Evolutionary conservation across 2,888 invertebrate species (phyloP).

Genomic region (Cryptus viduatorius): DNA sequence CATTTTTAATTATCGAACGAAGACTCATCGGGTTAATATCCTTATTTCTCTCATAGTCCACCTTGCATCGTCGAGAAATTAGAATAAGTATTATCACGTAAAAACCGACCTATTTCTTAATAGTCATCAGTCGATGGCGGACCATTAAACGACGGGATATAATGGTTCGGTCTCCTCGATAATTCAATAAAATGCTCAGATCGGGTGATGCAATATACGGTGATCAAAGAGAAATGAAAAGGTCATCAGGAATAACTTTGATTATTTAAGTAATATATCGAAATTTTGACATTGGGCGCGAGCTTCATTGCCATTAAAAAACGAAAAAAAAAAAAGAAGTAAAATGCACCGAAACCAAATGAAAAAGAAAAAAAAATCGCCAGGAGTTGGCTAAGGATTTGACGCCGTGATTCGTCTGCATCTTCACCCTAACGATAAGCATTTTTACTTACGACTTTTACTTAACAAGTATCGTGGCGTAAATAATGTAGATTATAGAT

Average conservation of each 20-base stretch:
- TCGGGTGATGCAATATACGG: slow-evolving; percentile 23
- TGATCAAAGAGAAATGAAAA: slow-evolving; percentile 5
- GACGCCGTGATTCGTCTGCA: slow-evolving; percentile 79
- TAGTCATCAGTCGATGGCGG: slow-evolving; percentile 75
- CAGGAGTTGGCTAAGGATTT: slow-evolving; percentile 48
- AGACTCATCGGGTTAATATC: slow-evolving; percentile 28
- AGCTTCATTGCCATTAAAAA: slow-evolving; percentile 41
- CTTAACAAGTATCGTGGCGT: slow-evolving; percentile 74
- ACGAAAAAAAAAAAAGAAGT: slow-evolving; percentile 11
- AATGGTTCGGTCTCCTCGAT: slow-evolving; percentile 31
- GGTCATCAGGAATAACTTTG: slow-evolving; percentile 25
- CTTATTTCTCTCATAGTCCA: slow-evolving; percentile 75
- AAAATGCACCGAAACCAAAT: slow-evolving; percentile 9
- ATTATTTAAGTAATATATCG: slow-evolving; percentile 24
- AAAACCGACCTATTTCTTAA: slow-evolving; percentile 79
- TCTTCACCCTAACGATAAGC: slow-evolving; percentile 80
- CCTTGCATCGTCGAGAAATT: slow-evolving; percentile 74
- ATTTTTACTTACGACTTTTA: slow-evolving; percentile 83
- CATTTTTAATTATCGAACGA: background rate
- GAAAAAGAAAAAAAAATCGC: slow-evolving; percentile 10
- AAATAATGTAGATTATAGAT: slow-evolving; percentile 67
- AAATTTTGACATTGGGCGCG: slow-evolving; percentile 32
- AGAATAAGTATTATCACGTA: slow-evolving; percentile 77
- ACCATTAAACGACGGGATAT: slow-evolving; percentile 75
- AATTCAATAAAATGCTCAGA: slow-evolving; percentile 45